Evolutionary conservation across 2,888 invertebrate genomes (phyloP).

Genomic region (Agriopis marginaria): DNA sequence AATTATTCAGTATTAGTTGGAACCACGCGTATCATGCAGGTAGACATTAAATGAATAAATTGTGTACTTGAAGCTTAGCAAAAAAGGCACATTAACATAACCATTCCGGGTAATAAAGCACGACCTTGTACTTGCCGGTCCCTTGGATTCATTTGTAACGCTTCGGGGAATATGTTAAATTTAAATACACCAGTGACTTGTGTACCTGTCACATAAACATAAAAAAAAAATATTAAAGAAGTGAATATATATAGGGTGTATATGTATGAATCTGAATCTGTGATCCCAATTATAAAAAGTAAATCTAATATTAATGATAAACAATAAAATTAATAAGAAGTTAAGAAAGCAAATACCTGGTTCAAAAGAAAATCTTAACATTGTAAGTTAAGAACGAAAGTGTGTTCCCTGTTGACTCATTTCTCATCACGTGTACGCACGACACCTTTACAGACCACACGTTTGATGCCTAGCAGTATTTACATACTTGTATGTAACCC

Average conservation of each 20-base stretch:
- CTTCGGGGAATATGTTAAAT: conserved; percentile 38
- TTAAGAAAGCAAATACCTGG: neutral
- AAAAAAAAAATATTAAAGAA: neutral
- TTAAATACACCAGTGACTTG: conserved; percentile 17
- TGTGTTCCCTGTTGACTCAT: neutral
- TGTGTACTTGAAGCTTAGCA: conserved; percentile 34
- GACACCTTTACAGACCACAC: conserved; percentile 9
- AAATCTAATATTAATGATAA: neutral
- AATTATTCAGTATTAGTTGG: conserved; percentile 23
- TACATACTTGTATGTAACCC: conserved; percentile 13
- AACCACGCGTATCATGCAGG: conserved; percentile 20
- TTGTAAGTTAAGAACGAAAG: neutral
- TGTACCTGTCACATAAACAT: neutral
- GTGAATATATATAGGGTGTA: no score
- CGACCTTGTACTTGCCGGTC: conserved; percentile 44
- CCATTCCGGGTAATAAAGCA: conserved; percentile 49
- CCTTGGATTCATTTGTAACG: conserved; percentile 43
- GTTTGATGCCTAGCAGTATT: conserved; percentile 8
- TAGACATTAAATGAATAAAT: conserved; percentile 14
- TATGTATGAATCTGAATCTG: no score
- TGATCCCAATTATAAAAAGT: neutral
- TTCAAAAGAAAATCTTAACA: neutral
- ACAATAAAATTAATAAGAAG: neutral
- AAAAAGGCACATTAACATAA: conserved; percentile 37
- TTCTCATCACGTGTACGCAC: conserved; percentile 6